A percentile compares a stretch with the other conserved stretches of the same genome.
phyloP scores from a whole-genome alignment of 2,888 invertebrate species.

The Sphecodes monilicornis region DNA sequence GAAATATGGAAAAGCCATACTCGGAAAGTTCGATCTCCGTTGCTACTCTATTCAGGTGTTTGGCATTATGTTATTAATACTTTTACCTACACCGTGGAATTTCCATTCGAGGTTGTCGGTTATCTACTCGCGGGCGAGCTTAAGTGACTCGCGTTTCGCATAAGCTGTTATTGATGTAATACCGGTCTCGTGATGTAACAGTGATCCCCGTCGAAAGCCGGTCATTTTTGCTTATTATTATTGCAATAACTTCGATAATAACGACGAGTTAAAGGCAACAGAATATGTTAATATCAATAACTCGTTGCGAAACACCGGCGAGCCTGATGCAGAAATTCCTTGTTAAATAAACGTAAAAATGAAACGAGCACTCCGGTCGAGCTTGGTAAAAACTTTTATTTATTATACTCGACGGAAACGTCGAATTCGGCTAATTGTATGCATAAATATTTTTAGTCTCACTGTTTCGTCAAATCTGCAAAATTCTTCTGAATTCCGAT shows the following conservation, averaged over 20 bases:
- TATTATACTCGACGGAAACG: neutral
- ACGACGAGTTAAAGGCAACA: neutral
- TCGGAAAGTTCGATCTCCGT: neutral
- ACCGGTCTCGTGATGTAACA: conserved; percentile 22
- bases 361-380: neutral
- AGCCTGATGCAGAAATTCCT: neutral
- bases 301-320: neutral
- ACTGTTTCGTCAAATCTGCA: neutral
- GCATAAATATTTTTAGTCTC: no score
- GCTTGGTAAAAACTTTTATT: neutral
- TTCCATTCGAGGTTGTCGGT: neutral
- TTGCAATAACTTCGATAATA: neutral
- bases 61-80: conserved; percentile 11
- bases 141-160: conserved; percentile 18
- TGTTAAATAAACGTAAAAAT: neutral
- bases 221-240: conserved; percentile 24
- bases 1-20: conserved; percentile 5
- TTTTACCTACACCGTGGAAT: neutral
- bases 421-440: neutral
- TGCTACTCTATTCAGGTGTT: neutral
- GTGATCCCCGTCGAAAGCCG: neutral
- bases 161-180: conserved; percentile 24
- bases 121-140: neutral
- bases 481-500: neutral
- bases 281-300: neutral